A percentile compares a stretch with the other conserved stretches of the same genome.
Evolutionary conservation across 2,797 vertebrate genomes (phyloP).

Genomic region (Rhincodon typus): DNA sequence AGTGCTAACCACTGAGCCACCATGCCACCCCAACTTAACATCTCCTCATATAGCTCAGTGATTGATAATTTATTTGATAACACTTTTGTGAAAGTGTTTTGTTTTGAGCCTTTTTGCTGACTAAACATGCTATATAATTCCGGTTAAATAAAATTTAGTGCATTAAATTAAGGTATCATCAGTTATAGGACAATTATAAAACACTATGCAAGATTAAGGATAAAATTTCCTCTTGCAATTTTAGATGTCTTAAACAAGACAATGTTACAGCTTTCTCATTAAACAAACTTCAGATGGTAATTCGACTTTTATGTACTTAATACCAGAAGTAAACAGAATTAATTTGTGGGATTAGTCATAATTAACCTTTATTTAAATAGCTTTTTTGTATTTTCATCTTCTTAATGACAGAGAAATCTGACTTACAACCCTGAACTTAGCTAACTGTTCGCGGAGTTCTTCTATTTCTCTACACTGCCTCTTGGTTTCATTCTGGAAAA

Average conservation of each 20-base stretch:
- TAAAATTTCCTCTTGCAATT: neutral
- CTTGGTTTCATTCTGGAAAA: conserved; percentile 35
- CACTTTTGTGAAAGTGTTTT: too few relatives aligned
- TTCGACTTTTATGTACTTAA: neutral
- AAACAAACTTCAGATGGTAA: neutral
- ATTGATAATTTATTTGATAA: too few relatives aligned
- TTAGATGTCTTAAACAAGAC: neutral
- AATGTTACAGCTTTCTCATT: neutral
- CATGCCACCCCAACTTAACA: too few relatives aligned
- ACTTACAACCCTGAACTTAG: conserved; percentile 36
- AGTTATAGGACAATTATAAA: neutral
- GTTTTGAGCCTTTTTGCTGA: too few relatives aligned
- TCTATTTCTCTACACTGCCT: conserved; percentile 35
- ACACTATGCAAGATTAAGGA: neutral
- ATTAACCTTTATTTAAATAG: neutral
- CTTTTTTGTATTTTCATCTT: neutral
- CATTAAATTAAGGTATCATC: neutral
- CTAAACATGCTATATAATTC: too few relatives aligned
- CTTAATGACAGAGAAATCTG: neutral
- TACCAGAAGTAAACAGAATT: neutral
- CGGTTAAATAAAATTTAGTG: neutral
- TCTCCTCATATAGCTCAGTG: too few relatives aligned
- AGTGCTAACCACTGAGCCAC: too few relatives aligned
- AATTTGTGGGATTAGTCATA: conserved; percentile 1
- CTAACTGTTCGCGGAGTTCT: conserved; percentile 20